Evolutionary conservation across 2,888 invertebrate species (phyloP).

Genomic region (Erannis defoliaria): DNA sequence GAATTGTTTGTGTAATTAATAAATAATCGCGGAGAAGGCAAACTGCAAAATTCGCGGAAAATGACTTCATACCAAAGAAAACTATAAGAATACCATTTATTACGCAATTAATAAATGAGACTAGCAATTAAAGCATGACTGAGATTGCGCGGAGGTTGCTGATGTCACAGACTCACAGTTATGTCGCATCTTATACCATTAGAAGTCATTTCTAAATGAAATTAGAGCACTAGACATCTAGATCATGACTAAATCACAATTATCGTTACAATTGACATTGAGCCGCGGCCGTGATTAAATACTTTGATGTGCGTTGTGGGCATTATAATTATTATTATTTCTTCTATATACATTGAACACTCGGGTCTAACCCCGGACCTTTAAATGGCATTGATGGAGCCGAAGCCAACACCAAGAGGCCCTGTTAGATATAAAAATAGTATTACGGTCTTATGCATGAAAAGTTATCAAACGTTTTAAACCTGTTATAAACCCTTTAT

Average conservation of each 20-base stretch:
- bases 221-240: constrained; percentile 2
- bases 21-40: neutral
- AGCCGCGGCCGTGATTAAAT: neutral
- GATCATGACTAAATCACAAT: neutral
- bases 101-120: neutral
- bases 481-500: too few species aligned
- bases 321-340: too few species aligned
- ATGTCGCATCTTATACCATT: constrained; percentile 11
- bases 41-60: neutral
- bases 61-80: neutral
- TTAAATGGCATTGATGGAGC: too few species aligned
- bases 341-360: too few species aligned
- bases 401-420: too few species aligned
- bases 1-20: neutral
- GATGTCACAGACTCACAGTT: constrained; percentile 20
- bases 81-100: neutral
- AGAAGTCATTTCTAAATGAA: neutral
- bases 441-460: too few species aligned
- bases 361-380: too few species aligned
- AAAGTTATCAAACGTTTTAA: too few species aligned
- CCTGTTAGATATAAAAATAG: too few species aligned
- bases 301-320: too few species aligned
- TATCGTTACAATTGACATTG: neutral
- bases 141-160: constrained; percentile 28
- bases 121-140: constrained; percentile 12